Base-by-base conservation (phyloP, 1,140 invertebrate genomes). In the Brachionus asplanchnoidis region DNA sequence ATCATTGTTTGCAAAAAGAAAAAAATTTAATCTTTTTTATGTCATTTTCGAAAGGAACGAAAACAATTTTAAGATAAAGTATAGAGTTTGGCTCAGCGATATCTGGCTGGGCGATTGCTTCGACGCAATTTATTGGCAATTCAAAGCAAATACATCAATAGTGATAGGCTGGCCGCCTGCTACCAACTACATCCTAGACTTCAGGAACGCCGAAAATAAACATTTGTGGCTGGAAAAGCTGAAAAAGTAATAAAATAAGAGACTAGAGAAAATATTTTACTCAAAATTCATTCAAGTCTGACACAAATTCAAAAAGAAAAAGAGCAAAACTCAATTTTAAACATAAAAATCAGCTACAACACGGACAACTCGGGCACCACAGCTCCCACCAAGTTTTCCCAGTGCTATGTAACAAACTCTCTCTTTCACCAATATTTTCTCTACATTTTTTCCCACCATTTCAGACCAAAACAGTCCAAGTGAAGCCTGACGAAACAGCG, bases 271-370 rank as follows among this genome's bases (percentile, higher is more conserved):
- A 56, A 3, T 12, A 26, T 36, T 28, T 78, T 65, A 53, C 8
- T 40, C 28, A 65, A 46, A 40, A 82, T 14, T 65, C 0, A 23
- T 65, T 68, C 20, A 36, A 68, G 79, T 12, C 40, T 82, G 40
- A 68, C 32, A 8, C 11, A 12, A 44, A 42, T 36, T 23, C 28
- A 80, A 80, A 40, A 68, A 65, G 26, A 60, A 60, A 82, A 82
- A 32, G 32, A 65, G 12, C 42, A 82, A 60, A 82, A 46, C 11
- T 68, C 36, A 65, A 36, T 26, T n/a, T n/a, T 82, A 14, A 82
- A 60, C 23, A 82, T 82, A 20, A 82, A 82, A 82, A 68, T 82
- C 7, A 65, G 79, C 60, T 82, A 82, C 32, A 82, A 82, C 12
- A 60, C 28, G 36, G 79, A 82, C 32, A 82, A 82, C 26, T 68